These are phyloP conservation scores for Marcusenius ussheri DNA, from an alignment of 2,113 vertebrate species.

Conservation along the genomic window DNA sequence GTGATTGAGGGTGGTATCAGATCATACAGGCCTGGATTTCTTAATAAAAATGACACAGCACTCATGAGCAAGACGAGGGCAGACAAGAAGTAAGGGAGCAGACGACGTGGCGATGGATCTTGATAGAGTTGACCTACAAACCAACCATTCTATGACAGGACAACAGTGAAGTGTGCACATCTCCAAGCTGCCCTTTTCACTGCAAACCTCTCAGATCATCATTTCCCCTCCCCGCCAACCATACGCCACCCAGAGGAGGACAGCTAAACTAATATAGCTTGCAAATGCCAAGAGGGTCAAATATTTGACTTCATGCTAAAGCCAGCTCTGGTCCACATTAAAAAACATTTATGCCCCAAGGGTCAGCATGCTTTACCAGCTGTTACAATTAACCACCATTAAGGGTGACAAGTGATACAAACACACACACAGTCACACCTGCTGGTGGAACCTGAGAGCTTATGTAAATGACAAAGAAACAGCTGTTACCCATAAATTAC, in stretches of 20 bases:
- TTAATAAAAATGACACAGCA: neutral
- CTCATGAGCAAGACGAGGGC: neutral
- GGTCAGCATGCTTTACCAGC: neutral
- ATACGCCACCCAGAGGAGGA: neutral
- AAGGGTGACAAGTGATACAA: neutral
- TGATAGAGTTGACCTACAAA: neutral
- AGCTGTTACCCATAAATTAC: constrained; percentile 8
- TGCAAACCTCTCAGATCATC: neutral
- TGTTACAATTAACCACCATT: neutral
- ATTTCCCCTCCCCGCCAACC: neutral
- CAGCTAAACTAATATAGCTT: neutral
- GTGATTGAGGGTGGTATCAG: neutral
- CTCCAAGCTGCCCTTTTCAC: neutral
- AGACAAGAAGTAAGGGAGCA: neutral
- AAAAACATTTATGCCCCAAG: neutral
- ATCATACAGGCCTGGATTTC: neutral
- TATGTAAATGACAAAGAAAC: neutral
- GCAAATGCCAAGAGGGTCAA: neutral
- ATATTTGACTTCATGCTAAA: neutral
- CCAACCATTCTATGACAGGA: neutral
- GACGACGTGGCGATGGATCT: neutral
- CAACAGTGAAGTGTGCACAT: neutral
- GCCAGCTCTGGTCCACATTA: neutral
- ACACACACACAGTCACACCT: neutral
- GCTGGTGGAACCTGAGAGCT: neutral